These are phyloP conservation scores for Shinisaurus crocodilurus DNA, from an alignment of 2,113 vertebrate species.

Conservation along the genomic window DNA sequence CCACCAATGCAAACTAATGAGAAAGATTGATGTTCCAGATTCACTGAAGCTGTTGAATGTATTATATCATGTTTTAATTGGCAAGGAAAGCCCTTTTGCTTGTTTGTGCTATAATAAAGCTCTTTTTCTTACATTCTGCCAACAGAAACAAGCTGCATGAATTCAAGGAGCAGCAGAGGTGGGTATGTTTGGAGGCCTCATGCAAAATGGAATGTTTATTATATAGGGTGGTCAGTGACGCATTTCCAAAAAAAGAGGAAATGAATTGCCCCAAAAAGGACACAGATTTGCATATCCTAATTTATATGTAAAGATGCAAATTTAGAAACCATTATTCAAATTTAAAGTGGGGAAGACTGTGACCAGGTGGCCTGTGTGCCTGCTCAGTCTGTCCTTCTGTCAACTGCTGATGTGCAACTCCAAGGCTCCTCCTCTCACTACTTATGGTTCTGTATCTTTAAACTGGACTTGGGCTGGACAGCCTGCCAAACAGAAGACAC, in stretches of 20 bases:
- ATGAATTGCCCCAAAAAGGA: too few species aligned
- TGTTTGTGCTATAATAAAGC: slow-evolving; percentile 58
- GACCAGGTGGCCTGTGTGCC: too few species aligned
- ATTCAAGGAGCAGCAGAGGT: background rate
- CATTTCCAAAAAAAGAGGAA: background rate
- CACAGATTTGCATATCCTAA: too few species aligned
- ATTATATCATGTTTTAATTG: slow-evolving; percentile 59
- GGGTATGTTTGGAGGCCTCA: slow-evolving; percentile 57
- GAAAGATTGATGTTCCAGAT: slow-evolving; percentile 47
- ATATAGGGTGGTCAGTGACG: background rate
- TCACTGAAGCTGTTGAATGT: slow-evolving; percentile 51
- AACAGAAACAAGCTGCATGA: slow-evolving; percentile 67
- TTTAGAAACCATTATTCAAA: too few species aligned
- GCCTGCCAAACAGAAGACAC: too few species aligned
- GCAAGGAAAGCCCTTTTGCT: slow-evolving; percentile 56
- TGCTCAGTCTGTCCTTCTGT: too few species aligned
- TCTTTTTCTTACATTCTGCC: slow-evolving; percentile 60
- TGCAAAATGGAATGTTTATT: slow-evolving; percentile 63
- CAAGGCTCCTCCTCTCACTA: too few species aligned
- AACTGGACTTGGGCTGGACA: too few species aligned
- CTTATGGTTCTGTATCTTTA: too few species aligned
- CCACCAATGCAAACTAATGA: slow-evolving; percentile 46
- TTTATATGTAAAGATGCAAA: too few species aligned
- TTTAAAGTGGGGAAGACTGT: too few species aligned
- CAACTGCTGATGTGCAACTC: too few species aligned